Base-by-base conservation (phyloP, 2,797 vertebrate species). In the Cichlasoma orientale region DNA sequence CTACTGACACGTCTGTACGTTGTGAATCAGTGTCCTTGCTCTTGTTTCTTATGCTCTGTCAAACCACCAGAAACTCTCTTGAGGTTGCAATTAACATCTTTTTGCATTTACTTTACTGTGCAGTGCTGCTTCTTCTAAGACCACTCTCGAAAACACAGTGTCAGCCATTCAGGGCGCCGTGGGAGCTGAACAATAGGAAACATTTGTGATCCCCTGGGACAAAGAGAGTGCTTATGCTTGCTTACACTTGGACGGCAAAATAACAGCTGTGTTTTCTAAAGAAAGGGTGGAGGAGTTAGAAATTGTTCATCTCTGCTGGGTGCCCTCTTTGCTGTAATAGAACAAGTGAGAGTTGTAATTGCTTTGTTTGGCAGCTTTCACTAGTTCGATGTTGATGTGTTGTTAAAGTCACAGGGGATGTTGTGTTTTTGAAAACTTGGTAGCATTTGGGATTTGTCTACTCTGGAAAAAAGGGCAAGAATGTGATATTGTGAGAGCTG, bases 151-250 rank as follows among this genome's bases (percentile, higher is more conserved):
- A 90, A 72, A 52, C 74, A 59, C 76, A 29, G 36, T 10, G 69
- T 88, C 80, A 84, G 83, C 76, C 71, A 19, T 74, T 73, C 38
- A 2, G 79, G 78, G 73, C 59, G 52, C 52, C 66, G 61, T 74
- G 50, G 72, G 66, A 79, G 82, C 61, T 38, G 80, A 92, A 91
- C 84, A 89, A 78, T 84, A 52, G 78, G 78, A 87, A 87, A 81
- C 55, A 75, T 77, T 83, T 53, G 25, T 59, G 77, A 59, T 84
- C 89, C 33, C 55, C 36, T 3, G 78, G 82, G 84, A 88, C 79
- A 89, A 85, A 88, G 59, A 59, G 55, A 82, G 82, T 29, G 74
- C 76, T 81, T 77, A 41, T 81, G 70, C 47, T 53, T 41, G 59
- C 88, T 82, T 57, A 36, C 79, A 70, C 59, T 70, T 13, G 41